A percentile compares a stretch with the other conserved stretches of the same genome.
These are phyloP conservation scores for Cheirogaleus major DNA, from an alignment of 2,797 vertebrate species.

Conservation along the genomic window DNA sequence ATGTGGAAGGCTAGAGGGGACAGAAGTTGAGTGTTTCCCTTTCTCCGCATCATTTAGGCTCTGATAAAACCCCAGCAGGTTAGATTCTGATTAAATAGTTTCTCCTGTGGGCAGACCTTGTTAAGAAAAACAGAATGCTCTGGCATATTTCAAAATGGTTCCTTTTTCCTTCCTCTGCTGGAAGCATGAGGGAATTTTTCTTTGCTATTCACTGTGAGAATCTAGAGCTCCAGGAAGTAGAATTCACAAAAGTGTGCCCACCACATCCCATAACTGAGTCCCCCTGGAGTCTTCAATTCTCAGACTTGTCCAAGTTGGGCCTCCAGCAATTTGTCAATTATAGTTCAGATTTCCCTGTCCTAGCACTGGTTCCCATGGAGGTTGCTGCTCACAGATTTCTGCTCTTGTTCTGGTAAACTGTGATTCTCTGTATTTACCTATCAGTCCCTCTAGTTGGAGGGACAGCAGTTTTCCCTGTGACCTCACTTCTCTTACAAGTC, in stretches of 20 bases:
- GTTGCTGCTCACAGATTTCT: not conserved
- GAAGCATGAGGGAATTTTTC: not conserved
- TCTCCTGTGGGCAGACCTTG: not conserved
- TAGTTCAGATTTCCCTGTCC: not conserved
- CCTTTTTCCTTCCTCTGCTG: not conserved
- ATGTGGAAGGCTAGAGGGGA: not conserved
- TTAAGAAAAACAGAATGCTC: not conserved
- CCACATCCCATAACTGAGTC: not conserved
- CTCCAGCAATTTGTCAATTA: not conserved
- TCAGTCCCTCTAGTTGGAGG: not conserved
- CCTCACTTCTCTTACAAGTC: not conserved
- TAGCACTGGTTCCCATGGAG: not conserved
- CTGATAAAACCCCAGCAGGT: not conserved
- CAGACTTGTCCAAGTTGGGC: not conserved
- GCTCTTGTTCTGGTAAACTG: not conserved
- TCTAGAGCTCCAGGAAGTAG: not conserved
- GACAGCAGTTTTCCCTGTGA: no score
- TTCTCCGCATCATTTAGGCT: not conserved
- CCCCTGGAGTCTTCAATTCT: not conserved
- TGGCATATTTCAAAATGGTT: not conserved
- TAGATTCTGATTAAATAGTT: not conserved
- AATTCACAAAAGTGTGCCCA: not conserved
- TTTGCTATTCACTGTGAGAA: not conserved
- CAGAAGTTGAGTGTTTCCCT: not conserved
- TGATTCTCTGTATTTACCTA: not conserved